Base-by-base conservation (phyloP, 64 coral and sea anemone genomes). In the Anthopleura sola region DNA sequence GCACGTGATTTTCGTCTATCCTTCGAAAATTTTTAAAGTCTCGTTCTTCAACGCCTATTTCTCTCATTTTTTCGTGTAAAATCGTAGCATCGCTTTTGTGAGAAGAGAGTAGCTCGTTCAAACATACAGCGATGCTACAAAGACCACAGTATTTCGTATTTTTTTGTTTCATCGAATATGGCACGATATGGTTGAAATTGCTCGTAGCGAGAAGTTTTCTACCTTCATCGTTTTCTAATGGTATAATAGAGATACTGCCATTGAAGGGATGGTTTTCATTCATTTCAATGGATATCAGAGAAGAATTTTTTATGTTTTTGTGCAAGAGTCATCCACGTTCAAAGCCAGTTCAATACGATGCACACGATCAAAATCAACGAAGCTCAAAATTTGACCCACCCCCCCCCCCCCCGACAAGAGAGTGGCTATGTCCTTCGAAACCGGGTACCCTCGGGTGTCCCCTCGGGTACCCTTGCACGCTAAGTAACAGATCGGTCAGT, bases 101-200 rank as follows among this genome's bases (percentile, higher is more conserved):
- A 44, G 64, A 68, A 6, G 84, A 64, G 40, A 88, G 53, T 38
- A 93, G 75, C 32, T 76, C 86, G 68, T 93, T 93, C 11, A 78
- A 37, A 17, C 81, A 88, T 47, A 93, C 84, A 5, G 91, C 91
- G 9, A 87, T 49, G 46, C 86, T 88, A 18, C 91, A 93, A 68
- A 69, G 56, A 0, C 91, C 91, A 37, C 91, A 93, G 28, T 69
- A 93, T 32, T 76, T 93, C 9, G 16, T 40, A 38, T 75, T 50
- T 19, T 85, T 74, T 68, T 93, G 86, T n/a, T 88, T 88, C 37
- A 53, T 60, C 36, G 87, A 93, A 83, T 87, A 81, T 49, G 56
- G 44, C 18, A 83, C 77, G 7, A 87, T 33, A 55, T 38, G 57
- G 6, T 49, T 79, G 76, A 46, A 87, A 24, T 51, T 48, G 23